phyloP scores from a whole-genome alignment of 2,113 vertebrate genomes.

The Polypterus senegalus region DNA sequence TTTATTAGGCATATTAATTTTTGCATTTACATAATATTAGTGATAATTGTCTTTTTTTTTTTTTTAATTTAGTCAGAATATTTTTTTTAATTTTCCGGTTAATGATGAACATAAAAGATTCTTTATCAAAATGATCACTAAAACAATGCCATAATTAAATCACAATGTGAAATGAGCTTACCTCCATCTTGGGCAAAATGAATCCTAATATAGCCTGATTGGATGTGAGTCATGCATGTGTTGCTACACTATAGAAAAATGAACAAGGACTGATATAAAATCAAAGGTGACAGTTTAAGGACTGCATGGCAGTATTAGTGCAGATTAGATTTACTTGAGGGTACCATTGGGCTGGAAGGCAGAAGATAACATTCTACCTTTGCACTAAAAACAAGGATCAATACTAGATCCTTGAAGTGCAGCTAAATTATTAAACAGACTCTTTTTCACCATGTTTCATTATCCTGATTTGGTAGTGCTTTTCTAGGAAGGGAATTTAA shows the following conservation, averaged over 20 bases:
- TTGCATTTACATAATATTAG: too few species aligned
- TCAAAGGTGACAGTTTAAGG: slow-evolving; percentile 46
- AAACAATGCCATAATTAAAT: too few species aligned
- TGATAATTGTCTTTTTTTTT: too few species aligned
- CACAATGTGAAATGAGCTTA: too few species aligned
- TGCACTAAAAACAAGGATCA: slow-evolving; percentile 70
- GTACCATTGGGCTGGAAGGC: slow-evolving; percentile 53
- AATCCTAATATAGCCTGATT: too few species aligned
- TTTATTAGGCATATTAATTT: too few species aligned
- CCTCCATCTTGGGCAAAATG: too few species aligned
- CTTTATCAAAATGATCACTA: too few species aligned
- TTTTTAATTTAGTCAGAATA: too few species aligned
- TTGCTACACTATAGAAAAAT: slow-evolving; percentile 15
- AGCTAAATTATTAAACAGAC: slow-evolving; percentile 80
- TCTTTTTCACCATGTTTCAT: slow-evolving; percentile 57
- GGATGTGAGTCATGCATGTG: too few species aligned
- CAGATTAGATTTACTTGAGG: slow-evolving; percentile 61
- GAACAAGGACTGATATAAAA: slow-evolving; percentile 34
- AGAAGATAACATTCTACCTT: slow-evolving; percentile 65
- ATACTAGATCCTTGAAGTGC: slow-evolving; percentile 61
- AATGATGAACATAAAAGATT: too few species aligned
- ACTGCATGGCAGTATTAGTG: slow-evolving; percentile 32
- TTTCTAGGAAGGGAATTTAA: slow-evolving; percentile 27
- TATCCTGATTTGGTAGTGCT: slow-evolving; percentile 44
- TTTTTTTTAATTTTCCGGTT: too few species aligned